These are phyloP conservation scores for Tenthredo scrophulariae DNA, from an alignment of 2,888 invertebrate species.

Conservation along the genomic window DNA sequence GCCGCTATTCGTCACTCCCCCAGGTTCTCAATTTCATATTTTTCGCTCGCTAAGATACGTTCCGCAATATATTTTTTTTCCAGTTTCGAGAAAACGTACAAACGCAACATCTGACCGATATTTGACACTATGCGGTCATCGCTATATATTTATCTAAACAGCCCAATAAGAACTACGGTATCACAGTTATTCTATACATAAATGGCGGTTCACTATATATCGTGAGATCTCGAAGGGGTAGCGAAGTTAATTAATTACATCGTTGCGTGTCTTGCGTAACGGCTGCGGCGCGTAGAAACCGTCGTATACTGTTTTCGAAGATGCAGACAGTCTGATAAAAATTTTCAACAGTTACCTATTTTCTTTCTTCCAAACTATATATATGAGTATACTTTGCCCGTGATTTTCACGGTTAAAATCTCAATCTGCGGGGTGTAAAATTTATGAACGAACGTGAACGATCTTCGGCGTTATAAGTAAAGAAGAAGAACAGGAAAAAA, in stretches of 20 bases:
- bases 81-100: too few species aligned
- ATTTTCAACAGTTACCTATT: neutral
- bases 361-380: neutral
- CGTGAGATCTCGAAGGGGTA: conserved; percentile 11
- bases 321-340: conserved; percentile 1
- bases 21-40: conserved; percentile 39
- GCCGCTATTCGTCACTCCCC: conserved; percentile 47
- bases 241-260: conserved; percentile 40
- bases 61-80: neutral
- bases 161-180: neutral
- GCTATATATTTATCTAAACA: neutral
- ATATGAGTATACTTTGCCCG: neutral
- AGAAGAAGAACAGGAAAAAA: too few species aligned
- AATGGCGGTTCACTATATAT: conserved; percentile 6
- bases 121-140: neutral
- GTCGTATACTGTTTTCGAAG: neutral
- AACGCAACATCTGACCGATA: too few species aligned
- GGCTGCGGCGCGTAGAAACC: neutral
- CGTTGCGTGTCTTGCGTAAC: conserved; percentile 40
- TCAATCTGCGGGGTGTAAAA: neutral
- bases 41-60: neutral
- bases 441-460: neutral
- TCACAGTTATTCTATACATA: neutral
- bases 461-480: neutral
- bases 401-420: neutral